These are phyloP conservation scores for Vandiemenella viatica DNA, from an alignment of 2,888 invertebrate species.

Conservation along the genomic window DNA sequence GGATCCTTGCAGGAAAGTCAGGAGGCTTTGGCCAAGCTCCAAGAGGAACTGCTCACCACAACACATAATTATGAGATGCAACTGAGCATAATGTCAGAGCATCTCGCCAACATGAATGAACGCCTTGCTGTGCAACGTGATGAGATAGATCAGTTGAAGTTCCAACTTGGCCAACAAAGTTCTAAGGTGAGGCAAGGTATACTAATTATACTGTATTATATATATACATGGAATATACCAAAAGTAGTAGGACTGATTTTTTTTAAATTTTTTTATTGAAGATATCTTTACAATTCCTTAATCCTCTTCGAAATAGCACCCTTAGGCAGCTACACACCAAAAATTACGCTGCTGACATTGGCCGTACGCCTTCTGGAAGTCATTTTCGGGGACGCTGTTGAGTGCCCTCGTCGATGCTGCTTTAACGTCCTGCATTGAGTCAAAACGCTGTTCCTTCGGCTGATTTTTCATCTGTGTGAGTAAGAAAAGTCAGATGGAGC, in stretches of 20 bases:
- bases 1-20: conserved; percentile 35
- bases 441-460: no score
- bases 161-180: conserved; percentile 41
- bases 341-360: no score
- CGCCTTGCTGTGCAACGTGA: conserved; percentile 71
- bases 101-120: conserved; percentile 65
- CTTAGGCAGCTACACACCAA: no score
- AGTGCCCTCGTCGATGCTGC: no score
- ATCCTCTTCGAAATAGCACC: no score
- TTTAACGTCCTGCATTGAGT: no score
- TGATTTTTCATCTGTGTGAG: no score
- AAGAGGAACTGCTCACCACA: conserved; percentile 53
- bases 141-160: conserved; percentile 53
- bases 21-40: conserved; percentile 33
- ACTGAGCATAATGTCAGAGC: conserved; percentile 60
- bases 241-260: not conserved
- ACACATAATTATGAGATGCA: conserved; percentile 49
- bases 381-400: no score
- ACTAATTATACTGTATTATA: not conserved
- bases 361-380: no score
- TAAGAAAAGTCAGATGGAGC: no score
- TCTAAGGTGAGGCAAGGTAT: no score
- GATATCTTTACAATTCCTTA: no score
- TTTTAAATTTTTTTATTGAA: not conserved
- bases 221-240: not conserved